Base-by-base conservation (phyloP, 2,113 vertebrate species). In the Oryzias woworae region DNA sequence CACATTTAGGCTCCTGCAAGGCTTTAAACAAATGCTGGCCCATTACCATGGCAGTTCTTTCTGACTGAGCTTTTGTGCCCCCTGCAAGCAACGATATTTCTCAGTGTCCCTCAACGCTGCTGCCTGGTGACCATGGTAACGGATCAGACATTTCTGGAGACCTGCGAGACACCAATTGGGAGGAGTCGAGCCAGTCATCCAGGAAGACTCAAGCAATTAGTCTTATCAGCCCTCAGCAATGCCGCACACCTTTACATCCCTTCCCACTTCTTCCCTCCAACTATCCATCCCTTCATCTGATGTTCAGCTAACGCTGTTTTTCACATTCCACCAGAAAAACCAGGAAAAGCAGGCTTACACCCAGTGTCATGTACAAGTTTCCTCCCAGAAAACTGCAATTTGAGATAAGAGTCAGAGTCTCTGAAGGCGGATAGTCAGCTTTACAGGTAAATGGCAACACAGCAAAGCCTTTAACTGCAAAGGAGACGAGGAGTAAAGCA, bases 61-160 rank as follows among this genome's bases (percentile, higher is more conserved):
- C 17, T 8, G 20, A 49, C 8, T 49, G 14, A 4, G 23, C 16
- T 28, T 31, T 28, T 31, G 15, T 18, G 24, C 10, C 18, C 24
- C 45, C 53, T 31, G 17, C 16, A 2, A 36, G 10, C 6, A 13
- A 15, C 43, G 18, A 65, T 63, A 44, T 8, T 36, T 62, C 45
- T 51, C 26, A 22, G 50, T 56, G 55, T 28, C 56, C 42, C 17
- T 42, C 24, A 49, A 42, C 41, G 55, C 43, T 46, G 24, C 43
- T 47, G 52, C 44, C 73, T 71, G 66, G 83, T 84, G 58, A 49
- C 83, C 81, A 87, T 81, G 73, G 76, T 53, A 81, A 86, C 68
- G 6, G 68, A 48, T 56, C 47, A 69, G 69, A 75, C 49, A 71
- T 60, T 55, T 54, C 49, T 64, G 58, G 61, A 75, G 71, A 52